Conservation (phyloP, 2,888 invertebrate genomes). For the Drosophila koepferae region DNA sequence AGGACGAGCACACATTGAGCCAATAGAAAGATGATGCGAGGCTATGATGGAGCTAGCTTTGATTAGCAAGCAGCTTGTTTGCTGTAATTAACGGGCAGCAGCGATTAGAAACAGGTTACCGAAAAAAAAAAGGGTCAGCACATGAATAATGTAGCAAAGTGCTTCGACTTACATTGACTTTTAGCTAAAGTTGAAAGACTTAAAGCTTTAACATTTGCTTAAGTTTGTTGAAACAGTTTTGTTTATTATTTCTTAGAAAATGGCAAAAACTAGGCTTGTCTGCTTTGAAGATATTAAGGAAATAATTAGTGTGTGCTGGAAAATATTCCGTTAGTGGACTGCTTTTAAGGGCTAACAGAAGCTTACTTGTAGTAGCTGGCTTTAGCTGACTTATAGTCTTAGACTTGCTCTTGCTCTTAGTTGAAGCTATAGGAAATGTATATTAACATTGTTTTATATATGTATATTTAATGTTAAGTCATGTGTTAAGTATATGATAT, state of each 20-base stretch:
- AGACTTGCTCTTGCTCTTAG: neutral
- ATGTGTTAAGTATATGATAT: too few species aligned
- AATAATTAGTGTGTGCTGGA: neutral
- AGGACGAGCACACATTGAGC: conserved; percentile 64
- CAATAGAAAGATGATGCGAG: conserved; percentile 12
- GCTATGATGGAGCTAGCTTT: neutral
- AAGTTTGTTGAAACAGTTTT: neutral
- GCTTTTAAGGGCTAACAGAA: neutral
- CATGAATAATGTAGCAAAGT: conserved; percentile 19
- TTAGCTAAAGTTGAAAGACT: neutral
- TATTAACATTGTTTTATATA: too few species aligned
- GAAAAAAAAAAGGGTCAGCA: conserved; percentile 21
- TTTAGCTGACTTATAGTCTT: neutral
- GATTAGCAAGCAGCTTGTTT: conserved; percentile 69
- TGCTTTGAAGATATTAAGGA: neutral
- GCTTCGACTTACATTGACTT: conserved; percentile 17
- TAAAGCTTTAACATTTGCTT: neutral
- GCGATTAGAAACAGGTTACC: conserved; percentile 66
- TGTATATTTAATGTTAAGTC: too few species aligned
- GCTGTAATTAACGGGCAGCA: conserved; percentile 76
- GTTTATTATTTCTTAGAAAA: neutral
- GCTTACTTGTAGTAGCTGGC: too few species aligned
- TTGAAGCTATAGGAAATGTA: too few species aligned
- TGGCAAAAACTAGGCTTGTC: neutral
- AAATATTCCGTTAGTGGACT: neutral